Conservation (phyloP, 2,888 invertebrate species). For the Mactromeris polynyma region DNA sequence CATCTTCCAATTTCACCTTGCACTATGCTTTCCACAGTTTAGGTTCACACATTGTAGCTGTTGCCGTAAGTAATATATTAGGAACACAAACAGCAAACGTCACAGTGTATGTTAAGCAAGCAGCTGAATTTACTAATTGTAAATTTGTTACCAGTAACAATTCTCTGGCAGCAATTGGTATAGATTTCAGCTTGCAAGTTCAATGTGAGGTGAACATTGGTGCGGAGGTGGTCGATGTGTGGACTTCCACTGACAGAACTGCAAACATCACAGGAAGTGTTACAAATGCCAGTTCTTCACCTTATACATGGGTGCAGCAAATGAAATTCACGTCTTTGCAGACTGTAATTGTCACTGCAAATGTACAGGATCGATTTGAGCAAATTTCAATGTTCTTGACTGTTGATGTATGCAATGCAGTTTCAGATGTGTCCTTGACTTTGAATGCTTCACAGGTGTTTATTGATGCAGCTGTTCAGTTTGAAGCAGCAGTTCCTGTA, state of each 20-base stretch:
- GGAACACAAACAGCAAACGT: constrained; percentile 18
- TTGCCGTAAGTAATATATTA: constrained; percentile 52
- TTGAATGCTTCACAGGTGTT: constrained; percentile 30
- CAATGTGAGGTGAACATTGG: constrained; percentile 41
- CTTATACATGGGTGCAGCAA: constrained; percentile 36
- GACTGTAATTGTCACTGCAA: constrained; percentile 28
- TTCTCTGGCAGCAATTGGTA: constrained; percentile 51
- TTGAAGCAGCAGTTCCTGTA: constrained; percentile 45
- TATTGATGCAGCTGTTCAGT: constrained; percentile 3
- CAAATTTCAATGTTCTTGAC: neutral
- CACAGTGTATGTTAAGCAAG: constrained; percentile 44
- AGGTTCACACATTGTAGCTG: constrained; percentile 59
- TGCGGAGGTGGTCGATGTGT: constrained; percentile 58
- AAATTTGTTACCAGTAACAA: constrained; percentile 27
- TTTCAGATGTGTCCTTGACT: constrained; percentile 47
- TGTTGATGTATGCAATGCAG: constrained; percentile 57
- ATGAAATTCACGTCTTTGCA: constrained; percentile 41
- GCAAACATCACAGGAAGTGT: constrained; percentile 37
- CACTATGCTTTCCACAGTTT: constrained; percentile 58
- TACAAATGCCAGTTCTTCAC: constrained; percentile 25
- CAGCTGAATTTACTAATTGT: constrained; percentile 47
- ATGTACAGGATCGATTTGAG: constrained; percentile 51
- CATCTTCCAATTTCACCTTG: constrained; percentile 23
- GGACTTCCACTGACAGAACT: constrained; percentile 46
- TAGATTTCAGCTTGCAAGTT: constrained; percentile 44